Percentiles rank a stretch among this genome's conserved stretches.
Conservation (phyloP, 2,888 invertebrate species). For the Linnaemya vulpina region DNA sequence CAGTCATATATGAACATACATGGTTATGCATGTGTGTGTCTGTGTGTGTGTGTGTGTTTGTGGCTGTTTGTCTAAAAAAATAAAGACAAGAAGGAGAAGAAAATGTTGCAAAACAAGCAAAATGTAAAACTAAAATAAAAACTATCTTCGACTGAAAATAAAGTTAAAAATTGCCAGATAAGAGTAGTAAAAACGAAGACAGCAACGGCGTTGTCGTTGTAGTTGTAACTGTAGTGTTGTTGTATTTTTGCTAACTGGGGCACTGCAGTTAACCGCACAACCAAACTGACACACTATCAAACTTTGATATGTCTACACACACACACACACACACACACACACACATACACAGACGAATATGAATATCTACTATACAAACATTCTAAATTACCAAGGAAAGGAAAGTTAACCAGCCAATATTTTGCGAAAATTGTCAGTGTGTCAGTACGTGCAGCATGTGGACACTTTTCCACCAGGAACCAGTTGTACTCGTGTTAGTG, state of each 20-base stretch:
- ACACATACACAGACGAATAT: slow-evolving; percentile 12
- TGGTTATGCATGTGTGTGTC: background rate
- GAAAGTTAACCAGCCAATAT: background rate
- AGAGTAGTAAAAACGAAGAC: slow-evolving; percentile 8
- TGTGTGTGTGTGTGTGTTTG: background rate
- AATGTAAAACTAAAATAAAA: slow-evolving; percentile 32
- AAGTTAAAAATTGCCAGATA: slow-evolving; percentile 6
- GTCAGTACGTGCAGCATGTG: too few species aligned
- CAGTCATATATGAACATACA: background rate
- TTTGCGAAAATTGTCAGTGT: too few species aligned
- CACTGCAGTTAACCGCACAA: slow-evolving; percentile 71
- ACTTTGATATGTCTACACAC: slow-evolving; percentile 2
- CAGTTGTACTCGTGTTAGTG: too few species aligned
- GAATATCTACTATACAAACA: slow-evolving; percentile 16
- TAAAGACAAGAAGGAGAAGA: slow-evolving; percentile 11
- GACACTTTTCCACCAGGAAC: too few species aligned
- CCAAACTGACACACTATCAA: slow-evolving; percentile 29
- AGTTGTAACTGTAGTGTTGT: too few species aligned
- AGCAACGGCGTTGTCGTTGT: background rate
- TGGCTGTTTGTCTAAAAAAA: slow-evolving; percentile 1
- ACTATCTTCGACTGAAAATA: slow-evolving; percentile 36
- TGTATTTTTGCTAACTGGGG: slow-evolving; percentile 59
- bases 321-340: slow-evolving; percentile 26
- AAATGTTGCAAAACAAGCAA: slow-evolving; percentile 50
- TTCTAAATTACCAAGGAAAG: background rate